Evolutionary conservation across 2,888 invertebrate species (phyloP).

Genomic region (Harpalus rufipes): DNA sequence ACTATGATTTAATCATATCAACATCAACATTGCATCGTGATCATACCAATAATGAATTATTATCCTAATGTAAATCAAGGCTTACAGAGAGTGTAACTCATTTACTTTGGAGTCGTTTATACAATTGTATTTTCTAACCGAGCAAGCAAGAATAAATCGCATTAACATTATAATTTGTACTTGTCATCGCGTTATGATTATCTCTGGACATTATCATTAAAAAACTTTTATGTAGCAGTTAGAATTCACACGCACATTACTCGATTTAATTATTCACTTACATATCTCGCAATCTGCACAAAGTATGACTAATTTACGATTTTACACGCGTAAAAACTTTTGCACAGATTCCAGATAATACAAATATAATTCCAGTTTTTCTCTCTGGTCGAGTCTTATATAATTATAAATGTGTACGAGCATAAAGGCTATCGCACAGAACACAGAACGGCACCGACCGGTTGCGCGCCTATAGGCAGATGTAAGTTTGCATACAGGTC

Average conservation of each 20-base stretch:
- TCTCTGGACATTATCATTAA: constrained; percentile 34
- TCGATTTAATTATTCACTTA: constrained; percentile 39
- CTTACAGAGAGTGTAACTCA: too few relatives aligned
- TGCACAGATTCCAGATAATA: neutral
- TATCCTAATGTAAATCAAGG: too few relatives aligned
- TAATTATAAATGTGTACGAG: too few relatives aligned
- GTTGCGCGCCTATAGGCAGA: too few relatives aligned
- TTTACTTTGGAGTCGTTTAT: too few relatives aligned
- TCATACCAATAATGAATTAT: too few relatives aligned
- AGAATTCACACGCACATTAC: constrained; percentile 42
- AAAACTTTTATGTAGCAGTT: constrained; percentile 31
- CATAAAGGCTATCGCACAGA: too few relatives aligned
- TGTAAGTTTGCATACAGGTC: too few relatives aligned
- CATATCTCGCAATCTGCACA: constrained; percentile 21
- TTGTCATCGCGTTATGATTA: constrained; percentile 24
- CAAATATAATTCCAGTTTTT: neutral
- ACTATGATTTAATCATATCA: too few relatives aligned
- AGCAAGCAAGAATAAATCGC: constrained; percentile 5
- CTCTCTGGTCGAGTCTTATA: too few relatives aligned
- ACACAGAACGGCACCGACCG: too few relatives aligned
- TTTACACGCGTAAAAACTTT: constrained; percentile 9
- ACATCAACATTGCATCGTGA: too few relatives aligned
- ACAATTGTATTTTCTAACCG: neutral
- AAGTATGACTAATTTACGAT: constrained; percentile 28
- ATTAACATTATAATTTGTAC: constrained; percentile 37